Conservation (phyloP, 2,797 vertebrate species). For the Coccyzus lansbergi region DNA sequence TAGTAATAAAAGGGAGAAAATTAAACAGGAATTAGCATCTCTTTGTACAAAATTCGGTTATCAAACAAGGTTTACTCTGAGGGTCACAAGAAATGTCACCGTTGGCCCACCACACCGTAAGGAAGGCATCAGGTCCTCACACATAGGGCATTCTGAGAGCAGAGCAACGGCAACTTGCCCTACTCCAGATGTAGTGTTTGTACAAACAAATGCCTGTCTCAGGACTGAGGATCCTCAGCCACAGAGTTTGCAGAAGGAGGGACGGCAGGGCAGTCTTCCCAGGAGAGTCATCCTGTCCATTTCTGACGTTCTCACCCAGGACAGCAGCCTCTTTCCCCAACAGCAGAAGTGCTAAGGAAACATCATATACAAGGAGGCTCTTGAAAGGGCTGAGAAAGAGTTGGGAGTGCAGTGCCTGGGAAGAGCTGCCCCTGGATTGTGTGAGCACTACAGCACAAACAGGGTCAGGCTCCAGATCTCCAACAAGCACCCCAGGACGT, state of each 20-base stretch:
- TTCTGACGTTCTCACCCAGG: background rate
- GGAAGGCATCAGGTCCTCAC: background rate
- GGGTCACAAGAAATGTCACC: conserved; percentile 19
- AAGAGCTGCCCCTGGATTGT: background rate
- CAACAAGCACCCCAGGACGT: background rate
- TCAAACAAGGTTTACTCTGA: conserved; percentile 11
- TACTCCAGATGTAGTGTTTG: background rate
- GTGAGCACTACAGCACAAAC: rapidly evolving
- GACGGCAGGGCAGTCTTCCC: background rate
- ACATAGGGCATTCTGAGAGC: background rate
- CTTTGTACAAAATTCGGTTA: conserved; percentile 46
- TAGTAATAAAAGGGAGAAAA: conserved; percentile 75
- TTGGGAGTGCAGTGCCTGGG: background rate
- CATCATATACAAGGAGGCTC: background rate
- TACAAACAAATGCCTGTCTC: background rate
- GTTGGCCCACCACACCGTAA: background rate
- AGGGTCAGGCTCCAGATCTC: background rate
- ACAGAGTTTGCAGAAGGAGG: background rate
- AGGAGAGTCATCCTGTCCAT: background rate
- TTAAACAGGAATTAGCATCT: conserved; percentile 67
- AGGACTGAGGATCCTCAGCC: background rate
- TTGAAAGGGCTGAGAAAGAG: background rate
- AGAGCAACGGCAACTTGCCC: background rate
- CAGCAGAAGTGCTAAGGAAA: background rate
- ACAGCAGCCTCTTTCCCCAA: background rate